phyloP scores from a whole-genome alignment of 1,140 invertebrate genomes.

The Chrysoperla carnea region DNA sequence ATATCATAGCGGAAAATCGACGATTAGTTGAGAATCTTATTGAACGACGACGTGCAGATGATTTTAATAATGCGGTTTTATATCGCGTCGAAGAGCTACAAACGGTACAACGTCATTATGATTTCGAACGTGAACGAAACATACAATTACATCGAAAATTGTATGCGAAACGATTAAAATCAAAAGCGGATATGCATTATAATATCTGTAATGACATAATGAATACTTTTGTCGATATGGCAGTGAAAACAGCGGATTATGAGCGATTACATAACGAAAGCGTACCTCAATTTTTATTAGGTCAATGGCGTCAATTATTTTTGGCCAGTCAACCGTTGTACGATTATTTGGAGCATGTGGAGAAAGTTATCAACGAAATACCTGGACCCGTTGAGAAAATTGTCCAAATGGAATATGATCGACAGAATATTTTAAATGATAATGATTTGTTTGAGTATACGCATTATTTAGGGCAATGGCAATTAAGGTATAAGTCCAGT shows the following conservation, averaged over 20 bases:
- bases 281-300: slow-evolving; percentile 24
- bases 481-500: slow-evolving; percentile 6
- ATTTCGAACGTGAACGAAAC: slow-evolving; percentile 29
- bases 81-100: slow-evolving; percentile 24
- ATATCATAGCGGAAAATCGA: slow-evolving; percentile 29
- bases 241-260: slow-evolving; percentile 28
- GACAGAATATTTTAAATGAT: slow-evolving; percentile 16
- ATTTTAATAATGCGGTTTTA: slow-evolving; percentile 25
- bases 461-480: slow-evolving; percentile 17
- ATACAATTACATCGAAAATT: slow-evolving; percentile 29
- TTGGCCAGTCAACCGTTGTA: slow-evolving; percentile 30
- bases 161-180: slow-evolving; percentile 24
- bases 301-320: slow-evolving; percentile 32
- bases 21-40: slow-evolving; percentile 26
- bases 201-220: slow-evolving; percentile 29
- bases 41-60: slow-evolving; percentile 23
- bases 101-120: slow-evolving; percentile 23
- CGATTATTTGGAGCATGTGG: slow-evolving; percentile 16
- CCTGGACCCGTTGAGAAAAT: slow-evolving; percentile 6
- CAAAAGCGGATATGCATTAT: slow-evolving; percentile 23
- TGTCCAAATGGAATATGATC: slow-evolving; percentile 8
- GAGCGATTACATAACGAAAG: slow-evolving; percentile 20
- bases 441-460: slow-evolving; percentile 21
- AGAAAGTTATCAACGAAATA: slow-evolving; percentile 4
- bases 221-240: slow-evolving; percentile 29